Base-by-base conservation (phyloP, 1,140 invertebrate species). In the Cotesia typhae region DNA sequence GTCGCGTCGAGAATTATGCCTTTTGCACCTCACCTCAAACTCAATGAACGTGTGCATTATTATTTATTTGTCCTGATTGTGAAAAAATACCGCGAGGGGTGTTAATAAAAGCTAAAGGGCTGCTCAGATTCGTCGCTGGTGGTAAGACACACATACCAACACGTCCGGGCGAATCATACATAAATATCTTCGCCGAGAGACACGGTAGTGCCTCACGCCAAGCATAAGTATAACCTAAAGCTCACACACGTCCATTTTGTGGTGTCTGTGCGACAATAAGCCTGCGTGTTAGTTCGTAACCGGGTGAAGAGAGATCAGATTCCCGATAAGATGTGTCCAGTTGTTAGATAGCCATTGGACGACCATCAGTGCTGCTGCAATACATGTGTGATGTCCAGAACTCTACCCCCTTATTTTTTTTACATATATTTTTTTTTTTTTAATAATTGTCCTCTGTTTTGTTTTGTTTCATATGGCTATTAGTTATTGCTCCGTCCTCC, bases 281-380 rank as follows among this genome's bases (percentile, higher is more conserved):
- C 75, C 69, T 68, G 70, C 75, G 80, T 76, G 81, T 80, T 79
- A 77, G 80, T 79, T 78, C 78, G 77, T 81, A 79, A 79, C 79
- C 41, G 79, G 70, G 78, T 76, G 41, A 47, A 47, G 78, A 80
- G 72, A 80, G 81, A 83, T 83, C 72, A 82, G 82, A 83, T 83
- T 69, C 70, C 37, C 63, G 82, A 83, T 83, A 83, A 82, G 82
- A 83, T 83, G 79, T 79, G 82, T 81, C 77, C 80, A 72, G 57
- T 70, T 67, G 75, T 78, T 75, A 81, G 82, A 83, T 83, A 82
- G 80, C 81, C 78, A 78, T 80, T 80, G 47, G 52, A 71, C 66
- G 52, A 71, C 66, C 66, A 67, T 67, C 66, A 67, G 51, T 67
- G 66, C 64, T 55, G 66, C 52, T 28, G 28, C 28, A 28, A 28